Evolutionary conservation across 2,888 invertebrate genomes (phyloP).

Genomic region (Stratiomys singularior): DNA sequence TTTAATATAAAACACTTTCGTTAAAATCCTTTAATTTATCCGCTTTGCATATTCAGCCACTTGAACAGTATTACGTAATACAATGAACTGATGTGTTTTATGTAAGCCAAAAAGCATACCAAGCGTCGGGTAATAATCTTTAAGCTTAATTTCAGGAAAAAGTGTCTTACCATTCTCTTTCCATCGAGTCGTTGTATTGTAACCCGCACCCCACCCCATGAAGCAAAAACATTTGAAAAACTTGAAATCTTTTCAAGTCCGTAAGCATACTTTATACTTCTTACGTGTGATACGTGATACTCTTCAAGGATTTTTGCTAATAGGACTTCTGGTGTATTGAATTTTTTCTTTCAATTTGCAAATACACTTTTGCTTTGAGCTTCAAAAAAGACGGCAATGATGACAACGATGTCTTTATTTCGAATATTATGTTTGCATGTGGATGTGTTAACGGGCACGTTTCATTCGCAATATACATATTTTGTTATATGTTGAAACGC

Average conservation of each 20-base stretch:
- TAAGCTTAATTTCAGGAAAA: too few relatives aligned
- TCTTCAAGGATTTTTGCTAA: slow-evolving; percentile 34
- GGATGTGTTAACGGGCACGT: not conserved
- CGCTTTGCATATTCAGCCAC: too few relatives aligned
- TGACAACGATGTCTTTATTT: not conserved
- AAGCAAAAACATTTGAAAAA: too few relatives aligned
- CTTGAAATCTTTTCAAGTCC: slow-evolving; percentile 18
- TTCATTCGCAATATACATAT: not conserved
- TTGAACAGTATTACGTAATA: too few relatives aligned
- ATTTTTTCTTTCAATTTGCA: slow-evolving; percentile 29
- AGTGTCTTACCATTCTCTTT: too few relatives aligned
- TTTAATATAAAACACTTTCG: too few relatives aligned
- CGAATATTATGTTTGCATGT: not conserved
- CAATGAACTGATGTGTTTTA: too few relatives aligned
- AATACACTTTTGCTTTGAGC: slow-evolving; percentile 10
- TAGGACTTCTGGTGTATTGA: slow-evolving; percentile 32
- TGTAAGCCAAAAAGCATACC: too few relatives aligned
- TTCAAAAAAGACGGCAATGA: not conserved
- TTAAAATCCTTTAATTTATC: too few relatives aligned
- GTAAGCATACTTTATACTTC: slow-evolving; percentile 34
- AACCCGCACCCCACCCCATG: too few relatives aligned
- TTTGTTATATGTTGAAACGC: not conserved
- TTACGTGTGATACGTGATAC: slow-evolving; percentile 40
- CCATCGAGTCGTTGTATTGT: too few relatives aligned
- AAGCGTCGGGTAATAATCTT: too few relatives aligned